A percentile compares a stretch with the other conserved stretches of the same genome.
These are phyloP conservation scores for Leptestheria dahalacensis DNA, from an alignment of 1,140 invertebrate species.

Conservation along the genomic window DNA sequence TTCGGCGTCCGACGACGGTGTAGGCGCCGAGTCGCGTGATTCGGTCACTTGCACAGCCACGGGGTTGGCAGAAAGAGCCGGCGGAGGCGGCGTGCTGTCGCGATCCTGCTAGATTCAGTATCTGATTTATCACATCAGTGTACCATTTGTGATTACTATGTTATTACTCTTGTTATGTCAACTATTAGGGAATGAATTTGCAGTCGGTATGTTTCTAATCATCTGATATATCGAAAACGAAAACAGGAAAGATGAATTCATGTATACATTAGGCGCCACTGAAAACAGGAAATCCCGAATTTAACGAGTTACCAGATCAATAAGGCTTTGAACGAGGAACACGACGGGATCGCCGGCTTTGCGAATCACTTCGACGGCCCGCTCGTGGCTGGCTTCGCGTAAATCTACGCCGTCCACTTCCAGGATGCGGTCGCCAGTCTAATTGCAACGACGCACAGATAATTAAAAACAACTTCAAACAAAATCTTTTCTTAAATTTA, in stretches of 20 bases:
- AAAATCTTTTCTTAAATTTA: too few species aligned
- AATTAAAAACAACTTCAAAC: background rate
- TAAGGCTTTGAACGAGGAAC: slow-evolving; percentile 82
- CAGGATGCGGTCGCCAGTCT: slow-evolving; percentile 76
- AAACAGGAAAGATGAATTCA: background rate
- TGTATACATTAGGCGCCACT: too few species aligned
- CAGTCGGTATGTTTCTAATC: background rate
- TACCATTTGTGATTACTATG: background rate
- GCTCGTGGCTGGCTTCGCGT: slow-evolving; percentile 75
- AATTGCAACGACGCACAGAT: slow-evolving; percentile 24
- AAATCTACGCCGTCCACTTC: slow-evolving; percentile 89
- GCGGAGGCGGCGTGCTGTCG: background rate
- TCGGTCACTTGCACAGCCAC: background rate
- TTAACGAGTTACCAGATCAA: slow-evolving; percentile 49
- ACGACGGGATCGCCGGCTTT: slow-evolving; percentile 75
- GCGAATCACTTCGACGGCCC: slow-evolving; percentile 89
- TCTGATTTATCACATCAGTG: background rate
- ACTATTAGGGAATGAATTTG: background rate
- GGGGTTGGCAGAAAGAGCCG: background rate
- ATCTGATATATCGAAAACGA: background rate
- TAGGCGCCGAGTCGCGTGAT: background rate
- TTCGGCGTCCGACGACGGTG: background rate
- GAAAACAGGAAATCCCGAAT: background rate
- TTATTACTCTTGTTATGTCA: too few species aligned
- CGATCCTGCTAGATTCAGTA: background rate